A percentile compares a stretch with the other conserved stretches of the same genome.
These are phyloP conservation scores for Platysteira castanea DNA, from an alignment of 2,113 vertebrate species.

Conservation along the genomic window DNA sequence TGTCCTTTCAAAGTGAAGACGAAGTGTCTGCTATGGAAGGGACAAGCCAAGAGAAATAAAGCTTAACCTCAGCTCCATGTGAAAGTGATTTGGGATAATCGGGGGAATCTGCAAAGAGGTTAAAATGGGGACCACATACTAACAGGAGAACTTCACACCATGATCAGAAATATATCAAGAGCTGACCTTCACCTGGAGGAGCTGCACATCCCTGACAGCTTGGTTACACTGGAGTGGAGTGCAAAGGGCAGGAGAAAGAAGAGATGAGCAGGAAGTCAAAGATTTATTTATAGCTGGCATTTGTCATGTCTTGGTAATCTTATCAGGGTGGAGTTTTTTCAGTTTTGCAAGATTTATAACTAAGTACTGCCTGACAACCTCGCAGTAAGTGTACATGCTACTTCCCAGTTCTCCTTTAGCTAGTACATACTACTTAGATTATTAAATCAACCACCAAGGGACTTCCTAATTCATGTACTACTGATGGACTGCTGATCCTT, in stretches of 20 bases:
- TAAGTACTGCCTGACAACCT: not conserved
- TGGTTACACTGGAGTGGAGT: fast-evolving
- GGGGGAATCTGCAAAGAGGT: constrained; percentile 73
- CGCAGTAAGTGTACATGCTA: not conserved
- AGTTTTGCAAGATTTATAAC: not conserved
- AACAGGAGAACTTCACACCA: constrained; percentile 58
- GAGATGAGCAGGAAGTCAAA: constrained; percentile 10
- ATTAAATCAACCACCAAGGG: not conserved
- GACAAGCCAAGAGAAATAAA: constrained; percentile 89
- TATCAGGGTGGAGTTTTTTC: not conserved
- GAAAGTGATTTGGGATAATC: constrained; percentile 88
- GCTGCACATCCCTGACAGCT: not conserved
- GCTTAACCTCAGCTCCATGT: constrained; percentile 85
- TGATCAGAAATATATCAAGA: constrained; percentile 34
- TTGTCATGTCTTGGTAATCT: constrained; percentile 15
- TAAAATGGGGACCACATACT: constrained; percentile 74
- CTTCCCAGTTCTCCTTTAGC: not conserved
- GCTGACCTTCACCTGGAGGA: constrained; percentile 47
- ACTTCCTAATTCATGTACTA: not conserved
- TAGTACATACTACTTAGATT: not conserved
- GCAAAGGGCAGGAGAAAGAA: not conserved
- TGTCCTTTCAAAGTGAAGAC: constrained; percentile 85
- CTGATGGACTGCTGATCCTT: not conserved
- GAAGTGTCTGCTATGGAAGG: constrained; percentile 83
- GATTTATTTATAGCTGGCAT: constrained; percentile 19